phyloP scores from a whole-genome alignment of 2,113 vertebrate genomes.

The Pseudopodoces humilis region DNA sequence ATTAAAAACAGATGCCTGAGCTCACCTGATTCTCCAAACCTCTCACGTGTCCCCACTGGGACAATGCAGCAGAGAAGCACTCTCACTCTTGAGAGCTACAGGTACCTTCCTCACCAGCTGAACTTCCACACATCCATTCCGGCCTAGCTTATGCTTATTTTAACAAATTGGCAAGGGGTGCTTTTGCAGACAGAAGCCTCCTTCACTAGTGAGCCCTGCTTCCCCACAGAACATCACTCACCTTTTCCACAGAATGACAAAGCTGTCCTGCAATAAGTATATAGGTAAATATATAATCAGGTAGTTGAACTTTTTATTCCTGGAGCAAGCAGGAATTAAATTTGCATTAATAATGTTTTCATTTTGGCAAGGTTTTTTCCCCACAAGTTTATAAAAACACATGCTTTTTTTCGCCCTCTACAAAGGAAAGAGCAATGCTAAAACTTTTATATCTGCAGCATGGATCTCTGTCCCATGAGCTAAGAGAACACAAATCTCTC shows the following conservation, averaged over 20 bases:
- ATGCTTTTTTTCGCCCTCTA: not conserved
- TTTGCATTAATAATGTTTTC: not conserved
- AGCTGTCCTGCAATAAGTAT: not conserved
- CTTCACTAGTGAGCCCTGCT: not conserved
- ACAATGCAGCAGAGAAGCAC: fast-evolving
- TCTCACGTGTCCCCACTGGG: fast-evolving
- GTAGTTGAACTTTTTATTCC: not conserved
- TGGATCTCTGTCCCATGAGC: not conserved
- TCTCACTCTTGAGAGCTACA: not conserved
- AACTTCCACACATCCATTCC: not conserved
- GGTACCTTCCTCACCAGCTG: not conserved
- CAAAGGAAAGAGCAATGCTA: not conserved
- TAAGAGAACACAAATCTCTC: not conserved
- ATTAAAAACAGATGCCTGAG: not conserved
- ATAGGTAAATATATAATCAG: not conserved
- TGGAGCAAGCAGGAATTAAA: not conserved
- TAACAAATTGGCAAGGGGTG: not conserved
- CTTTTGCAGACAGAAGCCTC: not conserved
- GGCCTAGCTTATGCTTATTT: not conserved
- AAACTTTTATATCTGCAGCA: not conserved
- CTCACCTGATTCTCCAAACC: not conserved
- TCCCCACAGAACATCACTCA: not conserved
- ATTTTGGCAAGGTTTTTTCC: not conserved
- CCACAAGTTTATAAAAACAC: not conserved
- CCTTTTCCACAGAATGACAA: not conserved